Base-by-base conservation (phyloP, 2,888 invertebrate species). In the Chloromyia formosa region DNA sequence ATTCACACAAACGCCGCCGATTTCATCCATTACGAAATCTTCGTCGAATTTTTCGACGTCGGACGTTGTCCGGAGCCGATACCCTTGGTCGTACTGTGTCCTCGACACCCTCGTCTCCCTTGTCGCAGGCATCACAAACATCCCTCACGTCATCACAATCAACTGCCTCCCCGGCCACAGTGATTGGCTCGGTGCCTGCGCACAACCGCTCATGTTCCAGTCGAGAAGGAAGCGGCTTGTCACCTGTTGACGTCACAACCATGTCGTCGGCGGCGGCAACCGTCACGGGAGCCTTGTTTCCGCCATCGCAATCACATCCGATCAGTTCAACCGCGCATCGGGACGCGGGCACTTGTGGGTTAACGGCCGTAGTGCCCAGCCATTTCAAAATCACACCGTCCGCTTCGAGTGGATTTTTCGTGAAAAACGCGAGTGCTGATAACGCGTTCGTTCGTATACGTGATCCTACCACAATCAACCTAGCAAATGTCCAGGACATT, bases 11-110 rank as follows among this genome's bases (percentile, higher is more conserved):
- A 79, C 82, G 85, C 40, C 83, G 85, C 62, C 82, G 85, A 75
- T 85, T 85, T 78, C 84, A 85, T 81, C 85, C 85, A 56, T 80
- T 85, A 53, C 82, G 85, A 54, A 85, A 85, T 80, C 79, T 85
- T 69, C 83, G 85, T 4, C 84, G 85, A 54, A 85, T 85, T 75
- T 85, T 85, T 78, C 84, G 85, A 0, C 83, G 85, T 62, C 83
- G 85, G 74, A 84, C 85, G 9, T 81, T 85, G 76, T 84, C 83
- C 62, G 83, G 81, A 75, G 81, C 80, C 7, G 81, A 80, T 18
- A 81, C 81, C 18, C 54, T 54, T 79, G 49, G 61, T 10, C 49
- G 53, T 35, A 27, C 62, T 1, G 62, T 69, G 12, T 69, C 69
- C 54, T 61, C 20, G 75, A 81, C 82, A 1, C 81, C 82, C 35